Conservation (phyloP, 2,888 invertebrate species). For the Alloscopus bannaensis region DNA sequence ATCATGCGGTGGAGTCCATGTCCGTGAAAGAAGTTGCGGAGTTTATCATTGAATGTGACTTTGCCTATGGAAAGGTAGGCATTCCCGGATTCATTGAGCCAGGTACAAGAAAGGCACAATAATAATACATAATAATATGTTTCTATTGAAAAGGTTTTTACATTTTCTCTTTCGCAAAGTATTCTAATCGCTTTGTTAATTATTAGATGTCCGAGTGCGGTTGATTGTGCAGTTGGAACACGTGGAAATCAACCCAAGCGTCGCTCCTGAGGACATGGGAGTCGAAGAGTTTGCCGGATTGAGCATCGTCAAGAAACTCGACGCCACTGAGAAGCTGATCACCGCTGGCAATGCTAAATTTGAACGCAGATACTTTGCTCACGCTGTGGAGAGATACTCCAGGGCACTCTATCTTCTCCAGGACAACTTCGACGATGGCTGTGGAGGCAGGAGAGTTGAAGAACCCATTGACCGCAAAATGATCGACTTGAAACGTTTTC, state of each 20-base stretch:
- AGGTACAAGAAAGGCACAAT: neutral
- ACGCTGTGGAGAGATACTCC: slow-evolving; percentile 34
- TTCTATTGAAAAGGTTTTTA: no score
- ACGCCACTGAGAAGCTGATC: slow-evolving; percentile 10
- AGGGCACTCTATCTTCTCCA: slow-evolving; percentile 30
- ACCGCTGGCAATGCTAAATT: slow-evolving; percentile 28
- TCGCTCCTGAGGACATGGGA: neutral
- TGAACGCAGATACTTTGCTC: neutral
- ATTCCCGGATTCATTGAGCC: slow-evolving; percentile 13
- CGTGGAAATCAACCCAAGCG: neutral
- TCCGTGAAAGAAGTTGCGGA: slow-evolving; percentile 24
- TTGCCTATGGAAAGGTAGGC: slow-evolving; percentile 33
- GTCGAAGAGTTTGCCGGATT: neutral
- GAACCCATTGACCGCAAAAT: slow-evolving; percentile 15
- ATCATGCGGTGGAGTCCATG: slow-evolving; percentile 28
- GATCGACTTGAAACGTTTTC: slow-evolving; percentile 13
- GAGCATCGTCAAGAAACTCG: neutral
- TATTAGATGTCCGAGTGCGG: no score
- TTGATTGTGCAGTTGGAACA: no score
- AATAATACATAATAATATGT: slow-evolving; percentile 5
- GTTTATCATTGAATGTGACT: neutral
- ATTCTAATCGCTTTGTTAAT: no score
- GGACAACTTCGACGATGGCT: neutral
- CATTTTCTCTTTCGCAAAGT: no score
- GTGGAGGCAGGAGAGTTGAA: no score